phyloP scores from a whole-genome alignment of 2,888 invertebrate genomes.

The Quadroppia sp. region DNA sequence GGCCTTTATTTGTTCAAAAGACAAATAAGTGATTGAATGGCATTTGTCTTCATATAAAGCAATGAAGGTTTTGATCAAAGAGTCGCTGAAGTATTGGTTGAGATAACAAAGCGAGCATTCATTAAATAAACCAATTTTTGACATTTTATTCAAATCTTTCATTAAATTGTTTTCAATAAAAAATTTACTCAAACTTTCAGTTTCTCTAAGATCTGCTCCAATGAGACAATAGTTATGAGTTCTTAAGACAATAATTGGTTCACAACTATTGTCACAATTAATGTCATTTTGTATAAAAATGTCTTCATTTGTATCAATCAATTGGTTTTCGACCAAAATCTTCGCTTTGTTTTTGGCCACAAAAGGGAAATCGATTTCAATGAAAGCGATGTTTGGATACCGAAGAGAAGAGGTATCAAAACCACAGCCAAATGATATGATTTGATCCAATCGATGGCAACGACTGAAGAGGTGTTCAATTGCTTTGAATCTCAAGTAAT shows the following conservation, averaged over 20 bases:
- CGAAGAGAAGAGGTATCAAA: constrained; percentile 41
- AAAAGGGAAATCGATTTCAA: constrained; percentile 41
- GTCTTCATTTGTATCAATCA: constrained; percentile 10
- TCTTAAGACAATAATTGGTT: constrained; percentile 13
- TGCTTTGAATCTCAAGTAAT: constrained; percentile 39
- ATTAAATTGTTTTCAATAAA: constrained; percentile 25
- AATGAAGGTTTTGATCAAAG: constrained; percentile 7
- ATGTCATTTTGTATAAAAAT: not conserved
- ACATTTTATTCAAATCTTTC: not conserved
- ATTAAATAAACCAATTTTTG: constrained; percentile 38
- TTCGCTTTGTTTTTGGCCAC: constrained; percentile 38
- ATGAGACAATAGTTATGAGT: constrained; percentile 34
- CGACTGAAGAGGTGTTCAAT: constrained; percentile 25
- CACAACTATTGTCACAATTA: not conserved
- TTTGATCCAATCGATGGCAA: not conserved
- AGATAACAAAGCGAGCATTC: constrained; percentile 42
- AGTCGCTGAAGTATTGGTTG: constrained; percentile 29
- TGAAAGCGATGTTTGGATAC: constrained; percentile 1
- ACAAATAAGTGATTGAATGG: constrained; percentile 34
- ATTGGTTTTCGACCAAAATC: constrained; percentile 27
- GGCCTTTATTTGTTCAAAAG: constrained; percentile 39
- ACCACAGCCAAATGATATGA: constrained; percentile 39
- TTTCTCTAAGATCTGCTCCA: constrained; percentile 36
- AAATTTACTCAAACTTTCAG: not conserved
- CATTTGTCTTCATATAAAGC: not conserved